Conservation (phyloP, 2,888 invertebrate species). For the Drosophila fungiperda region DNA sequence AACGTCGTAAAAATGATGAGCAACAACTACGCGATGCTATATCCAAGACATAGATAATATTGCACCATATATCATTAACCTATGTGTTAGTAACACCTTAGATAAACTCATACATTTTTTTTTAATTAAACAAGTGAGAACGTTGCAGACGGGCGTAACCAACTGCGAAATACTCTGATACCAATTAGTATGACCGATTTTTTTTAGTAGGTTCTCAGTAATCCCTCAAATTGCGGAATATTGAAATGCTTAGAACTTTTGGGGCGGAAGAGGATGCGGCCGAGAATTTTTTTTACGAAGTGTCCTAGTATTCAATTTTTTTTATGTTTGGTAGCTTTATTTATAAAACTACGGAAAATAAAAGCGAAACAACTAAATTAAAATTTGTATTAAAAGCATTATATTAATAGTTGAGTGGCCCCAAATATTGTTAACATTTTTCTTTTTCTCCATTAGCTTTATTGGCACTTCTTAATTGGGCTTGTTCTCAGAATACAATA, state of each 20-base stretch:
- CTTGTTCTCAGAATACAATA: neutral
- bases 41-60: constrained; percentile 2
- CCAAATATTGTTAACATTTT: too few species aligned
- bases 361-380: too few species aligned
- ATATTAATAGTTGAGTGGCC: too few species aligned
- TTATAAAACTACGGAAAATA: too few species aligned
- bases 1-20: constrained; percentile 41
- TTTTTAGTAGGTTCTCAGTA: neutral
- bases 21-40: constrained; percentile 42
- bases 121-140: neutral
- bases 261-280: neutral
- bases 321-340: too few species aligned
- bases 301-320: too few species aligned
- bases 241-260: neutral
- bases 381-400: too few species aligned
- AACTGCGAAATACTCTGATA: neutral
- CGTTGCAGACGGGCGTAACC: neutral
- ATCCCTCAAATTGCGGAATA: neutral
- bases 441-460: neutral
- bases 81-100: neutral
- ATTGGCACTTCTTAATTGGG: neutral
- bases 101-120: neutral
- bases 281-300: too few species aligned
- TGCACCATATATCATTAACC: neutral
- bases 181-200: neutral